A percentile compares a stretch with the other conserved stretches of the same genome.
These are phyloP conservation scores for Synergus itoensis DNA, from an alignment of 2,888 invertebrate genomes.

Conservation along the genomic window DNA sequence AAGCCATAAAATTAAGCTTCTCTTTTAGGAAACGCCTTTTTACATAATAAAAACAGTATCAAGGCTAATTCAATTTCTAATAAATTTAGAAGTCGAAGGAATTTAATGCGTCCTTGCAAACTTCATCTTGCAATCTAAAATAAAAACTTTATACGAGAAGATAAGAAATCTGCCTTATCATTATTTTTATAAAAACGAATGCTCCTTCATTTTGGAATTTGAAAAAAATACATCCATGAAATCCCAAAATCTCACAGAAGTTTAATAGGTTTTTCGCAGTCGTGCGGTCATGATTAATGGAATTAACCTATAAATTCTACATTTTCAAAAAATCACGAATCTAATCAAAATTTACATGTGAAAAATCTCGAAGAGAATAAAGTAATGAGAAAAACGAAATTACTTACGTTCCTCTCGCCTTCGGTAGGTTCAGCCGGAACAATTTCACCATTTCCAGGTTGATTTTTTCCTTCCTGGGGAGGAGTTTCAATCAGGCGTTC, in stretches of 20 bases:
- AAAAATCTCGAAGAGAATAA: slow-evolving; percentile 13
- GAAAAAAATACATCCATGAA: neutral
- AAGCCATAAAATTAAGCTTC: neutral
- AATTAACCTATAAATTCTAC: neutral
- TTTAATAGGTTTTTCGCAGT: neutral
- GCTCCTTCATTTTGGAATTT: neutral
- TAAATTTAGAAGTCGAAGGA: slow-evolving; percentile 18
- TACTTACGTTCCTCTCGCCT: slow-evolving; percentile 67
- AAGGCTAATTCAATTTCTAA: slow-evolving; percentile 11
- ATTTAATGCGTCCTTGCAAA: neutral
- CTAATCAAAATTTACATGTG: neutral
- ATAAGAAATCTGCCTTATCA: neutral
- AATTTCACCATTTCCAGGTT: slow-evolving; percentile 61
- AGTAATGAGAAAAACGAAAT: neutral
- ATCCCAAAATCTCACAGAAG: neutral
- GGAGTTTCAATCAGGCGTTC: neutral
- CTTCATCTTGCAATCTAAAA: neutral
- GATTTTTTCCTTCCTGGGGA: slow-evolving; percentile 20
- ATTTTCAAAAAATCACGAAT: neutral
- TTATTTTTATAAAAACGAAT: neutral
- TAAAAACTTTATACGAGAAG: neutral
- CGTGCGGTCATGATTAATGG: neutral
- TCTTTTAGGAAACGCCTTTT: slow-evolving; percentile 2
- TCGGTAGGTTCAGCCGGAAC: slow-evolving; percentile 60
- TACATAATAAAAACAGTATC: slow-evolving; percentile 24